Base-by-base conservation (phyloP, 2,888 invertebrate genomes). In the Hirtodrosophila cameraria region DNA sequence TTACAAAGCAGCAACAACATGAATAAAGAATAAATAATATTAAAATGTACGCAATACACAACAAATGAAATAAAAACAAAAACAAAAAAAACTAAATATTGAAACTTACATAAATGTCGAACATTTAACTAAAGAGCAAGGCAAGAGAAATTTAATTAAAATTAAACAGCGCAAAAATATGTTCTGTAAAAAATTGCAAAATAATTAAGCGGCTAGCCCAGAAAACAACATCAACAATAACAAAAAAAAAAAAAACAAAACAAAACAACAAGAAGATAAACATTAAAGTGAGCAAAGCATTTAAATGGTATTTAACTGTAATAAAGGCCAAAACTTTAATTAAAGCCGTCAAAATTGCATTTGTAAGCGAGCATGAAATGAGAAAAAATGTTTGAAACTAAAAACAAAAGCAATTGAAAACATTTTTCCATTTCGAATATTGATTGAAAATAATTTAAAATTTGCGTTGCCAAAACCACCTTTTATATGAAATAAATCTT, bases 271-370 rank as follows among this genome's bases (percentile, higher is more conserved):
- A n/a, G n/a, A n/a, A n/a, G n/a, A n/a, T n/a, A n/a, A n/a, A n/a
- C n/a, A n/a, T n/a, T n/a, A n/a, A n/a, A n/a, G n/a, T n/a, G 4
- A 69, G 36, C 50, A 54, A 59, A 41, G 83, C 79, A 80, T 80
- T 80, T 80, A 85, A 78, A 82, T 59, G 57, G 79, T 79, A 79
- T 82, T 77, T 75, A 71, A 67, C 54, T 75, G 50, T 75, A 75
- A 62, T 33, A 63, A 78, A 46, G 73, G 76, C 86, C 62, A 62
- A 66, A 54, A 46, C 62, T 66, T 75, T 49, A 59, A 64, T 66
- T 58, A 63, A 66, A 66, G 80, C 80, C 86, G 80, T 79, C 80
- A 75, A 79, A 78, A 78, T 68, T 77, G 82, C 79, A 82, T 84
- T 82, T 84, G 84, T 84, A 81, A 86, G 80, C 67, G 71, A 78